phyloP scores from a whole-genome alignment of 2,888 invertebrate genomes.

The Pollenia angustigena region DNA sequence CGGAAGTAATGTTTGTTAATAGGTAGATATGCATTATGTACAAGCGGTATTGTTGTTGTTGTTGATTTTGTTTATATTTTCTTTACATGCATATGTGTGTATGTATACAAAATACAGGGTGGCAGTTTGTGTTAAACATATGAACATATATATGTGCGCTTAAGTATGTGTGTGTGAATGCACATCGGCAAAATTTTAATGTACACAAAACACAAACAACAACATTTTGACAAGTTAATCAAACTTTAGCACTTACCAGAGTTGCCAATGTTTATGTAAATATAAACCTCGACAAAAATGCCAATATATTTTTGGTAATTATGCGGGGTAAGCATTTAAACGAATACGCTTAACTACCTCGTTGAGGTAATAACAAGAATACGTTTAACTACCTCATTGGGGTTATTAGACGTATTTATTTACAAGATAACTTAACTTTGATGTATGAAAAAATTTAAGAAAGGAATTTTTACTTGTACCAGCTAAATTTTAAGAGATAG shows the following conservation, averaged over 20 bases:
- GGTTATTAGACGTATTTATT: too few species aligned
- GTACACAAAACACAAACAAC: conserved; percentile 15
- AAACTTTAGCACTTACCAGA: conserved; percentile 21
- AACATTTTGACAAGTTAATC: conserved; percentile 52
- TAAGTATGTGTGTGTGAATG: neutral
- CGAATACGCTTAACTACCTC: too few species aligned
- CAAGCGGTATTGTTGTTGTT: neutral
- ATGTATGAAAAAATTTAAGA: too few species aligned
- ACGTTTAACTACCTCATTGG: too few species aligned
- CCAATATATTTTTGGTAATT: too few species aligned
- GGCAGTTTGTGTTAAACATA: neutral
- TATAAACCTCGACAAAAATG: too few species aligned
- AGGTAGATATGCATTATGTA: neutral
- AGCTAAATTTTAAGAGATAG: too few species aligned
- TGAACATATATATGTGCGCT: neutral
- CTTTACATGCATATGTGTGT: neutral
- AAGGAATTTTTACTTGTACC: too few species aligned
- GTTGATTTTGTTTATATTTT: conserved; percentile 13
- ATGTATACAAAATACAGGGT: conserved; percentile 7
- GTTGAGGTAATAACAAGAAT: too few species aligned
- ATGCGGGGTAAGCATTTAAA: too few species aligned
- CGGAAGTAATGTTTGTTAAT: conserved; percentile 61
- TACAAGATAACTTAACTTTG: too few species aligned
- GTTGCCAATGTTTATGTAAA: conserved; percentile 2
- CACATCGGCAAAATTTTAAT: conserved; percentile 21